Percentiles rank a stretch among this genome's conserved stretches.
These are phyloP conservation scores for Sprattus sprattus DNA, from an alignment of 2,113 vertebrate species.

Conservation along the genomic window DNA sequence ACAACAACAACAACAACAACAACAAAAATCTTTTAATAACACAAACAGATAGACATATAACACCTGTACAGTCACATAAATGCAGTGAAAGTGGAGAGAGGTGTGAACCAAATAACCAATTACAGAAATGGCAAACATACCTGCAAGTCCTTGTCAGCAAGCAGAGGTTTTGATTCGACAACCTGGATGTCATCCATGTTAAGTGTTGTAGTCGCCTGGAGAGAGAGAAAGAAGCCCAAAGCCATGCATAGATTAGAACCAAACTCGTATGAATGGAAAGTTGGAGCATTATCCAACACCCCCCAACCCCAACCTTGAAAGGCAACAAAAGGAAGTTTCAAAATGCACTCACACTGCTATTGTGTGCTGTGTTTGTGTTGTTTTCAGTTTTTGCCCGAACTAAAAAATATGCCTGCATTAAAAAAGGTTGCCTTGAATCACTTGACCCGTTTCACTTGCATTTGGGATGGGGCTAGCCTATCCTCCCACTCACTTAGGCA, in stretches of 20 bases:
- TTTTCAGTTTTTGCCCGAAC: neutral
- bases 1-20: slow-evolving; percentile 46
- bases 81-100: neutral
- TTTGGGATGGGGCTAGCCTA: neutral
- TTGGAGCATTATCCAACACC: neutral
- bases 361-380: slow-evolving; percentile 2
- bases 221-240: neutral
- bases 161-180: slow-evolving; percentile 70
- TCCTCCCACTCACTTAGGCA: neutral
- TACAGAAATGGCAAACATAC: slow-evolving; percentile 54
- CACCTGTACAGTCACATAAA: neutral
- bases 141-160: slow-evolving; percentile 71
- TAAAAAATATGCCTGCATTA: neutral
- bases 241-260: neutral
- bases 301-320: neutral
- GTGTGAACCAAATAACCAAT: neutral
- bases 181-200: slow-evolving; percentile 74
- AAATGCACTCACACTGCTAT: neutral
- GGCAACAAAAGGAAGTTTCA: slow-evolving; percentile 23
- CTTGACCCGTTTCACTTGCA: neutral
- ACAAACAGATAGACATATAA: neutral
- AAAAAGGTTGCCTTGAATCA: neutral
- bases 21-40: slow-evolving; percentile 46
- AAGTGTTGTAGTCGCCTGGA: slow-evolving; percentile 26
- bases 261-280: neutral